phyloP scores from a whole-genome alignment of 1,140 invertebrate species.

The Polypedilum pembai region DNA sequence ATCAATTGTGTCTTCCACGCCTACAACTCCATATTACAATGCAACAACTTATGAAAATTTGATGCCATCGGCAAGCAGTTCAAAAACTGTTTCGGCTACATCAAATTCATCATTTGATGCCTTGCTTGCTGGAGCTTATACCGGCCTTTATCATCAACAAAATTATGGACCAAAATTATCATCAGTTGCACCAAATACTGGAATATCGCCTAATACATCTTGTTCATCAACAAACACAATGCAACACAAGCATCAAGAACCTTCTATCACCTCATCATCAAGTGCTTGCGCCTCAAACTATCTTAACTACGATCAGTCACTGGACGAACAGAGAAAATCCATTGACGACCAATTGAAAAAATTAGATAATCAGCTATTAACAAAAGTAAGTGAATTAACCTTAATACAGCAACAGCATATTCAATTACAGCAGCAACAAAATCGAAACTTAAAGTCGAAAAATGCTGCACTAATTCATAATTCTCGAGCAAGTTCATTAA shows the following conservation, averaged over 20 bases:
- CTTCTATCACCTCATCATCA: constrained; percentile 3
- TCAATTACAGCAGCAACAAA: constrained; percentile 24
- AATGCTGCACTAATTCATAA: constrained; percentile 25
- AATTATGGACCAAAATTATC: constrained; percentile 11
- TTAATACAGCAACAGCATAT: constrained; percentile 23
- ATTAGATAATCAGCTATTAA: constrained; percentile 22
- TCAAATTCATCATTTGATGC: constrained; percentile 24
- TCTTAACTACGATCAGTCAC: constrained; percentile 8
- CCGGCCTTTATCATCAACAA: neutral
- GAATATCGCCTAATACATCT: constrained; percentile 16
- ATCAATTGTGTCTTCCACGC: constrained; percentile 14
- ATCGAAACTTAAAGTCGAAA: constrained; percentile 25
- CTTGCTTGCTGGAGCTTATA: neutral
- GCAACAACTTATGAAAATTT: constrained; percentile 12
- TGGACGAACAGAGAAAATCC: constrained; percentile 16
- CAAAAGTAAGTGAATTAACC: constrained; percentile 25
- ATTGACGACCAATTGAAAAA: constrained; percentile 23
- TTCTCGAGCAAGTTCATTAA: constrained; percentile 15
- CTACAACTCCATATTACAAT: constrained; percentile 22
- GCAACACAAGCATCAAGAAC: constrained; percentile 10
- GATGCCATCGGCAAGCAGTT: constrained; percentile 15
- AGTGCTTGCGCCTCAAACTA: neutral
- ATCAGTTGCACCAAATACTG: constrained; percentile 14
- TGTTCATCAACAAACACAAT: neutral
- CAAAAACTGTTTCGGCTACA: constrained; percentile 15